Evolutionary conservation across 2,113 vertebrate genomes (phyloP).

Genomic region (Apistogramma diplotaenia): DNA sequence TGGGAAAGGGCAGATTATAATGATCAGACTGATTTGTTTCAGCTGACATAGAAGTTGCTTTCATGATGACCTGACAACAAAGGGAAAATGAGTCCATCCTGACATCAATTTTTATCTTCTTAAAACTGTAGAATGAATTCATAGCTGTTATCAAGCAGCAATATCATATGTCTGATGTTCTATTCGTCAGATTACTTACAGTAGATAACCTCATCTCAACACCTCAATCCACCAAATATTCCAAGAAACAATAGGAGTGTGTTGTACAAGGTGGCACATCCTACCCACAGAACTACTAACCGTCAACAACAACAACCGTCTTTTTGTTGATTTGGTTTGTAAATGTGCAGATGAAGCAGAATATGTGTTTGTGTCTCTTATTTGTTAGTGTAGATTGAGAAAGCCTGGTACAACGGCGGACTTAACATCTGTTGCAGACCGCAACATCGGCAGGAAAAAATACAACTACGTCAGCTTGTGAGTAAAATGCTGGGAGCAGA

Average conservation of each 20-base stretch:
- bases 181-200: background rate
- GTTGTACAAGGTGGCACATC: constrained; percentile 28
- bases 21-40: background rate
- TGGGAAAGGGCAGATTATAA: background rate
- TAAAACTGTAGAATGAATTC: background rate
- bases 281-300: constrained; percentile 21
- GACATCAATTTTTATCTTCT: background rate
- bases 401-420: background rate
- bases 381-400: background rate
- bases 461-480: background rate
- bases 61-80: background rate
- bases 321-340: background rate
- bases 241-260: background rate
- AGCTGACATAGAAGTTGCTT: background rate
- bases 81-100: background rate
- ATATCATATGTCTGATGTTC: background rate
- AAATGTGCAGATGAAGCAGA: background rate
- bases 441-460: background rate
- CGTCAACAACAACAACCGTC: constrained; percentile 40
- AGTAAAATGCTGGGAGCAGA: background rate
- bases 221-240: background rate
- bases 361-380: background rate
- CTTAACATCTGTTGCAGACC: background rate
- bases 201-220: background rate
- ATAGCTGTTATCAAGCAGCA: background rate